Evolutionary conservation across 2,113 vertebrate species (phyloP), one percentile per base, ranked within the genome.

Genomic region (Pholis gunnellus): DNA sequence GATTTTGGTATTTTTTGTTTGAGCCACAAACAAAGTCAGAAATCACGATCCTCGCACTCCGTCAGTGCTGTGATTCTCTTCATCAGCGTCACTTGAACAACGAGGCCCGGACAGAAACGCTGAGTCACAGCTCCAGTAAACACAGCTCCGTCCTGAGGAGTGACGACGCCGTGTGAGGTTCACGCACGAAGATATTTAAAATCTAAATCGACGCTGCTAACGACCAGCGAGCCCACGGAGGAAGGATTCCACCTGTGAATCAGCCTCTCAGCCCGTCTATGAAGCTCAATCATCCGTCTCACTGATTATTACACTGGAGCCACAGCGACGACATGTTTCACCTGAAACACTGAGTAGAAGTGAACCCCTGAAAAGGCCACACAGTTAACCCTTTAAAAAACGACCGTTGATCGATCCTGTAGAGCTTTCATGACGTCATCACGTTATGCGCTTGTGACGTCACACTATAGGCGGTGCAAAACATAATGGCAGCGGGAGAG

Each of bases 81-180:
- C 79, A 65, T 79, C 59, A 29, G 44, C 38, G 36, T 42, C 64
- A 57, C 22, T 17, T 48, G 15, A 70, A 79, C 56, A 63, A 84
- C 22, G 46, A 64, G 36, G 54, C 17, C 17, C 22, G 38, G 29
- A 52, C 50, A 46, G 36, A 64, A 38, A 25, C 5, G 44, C 48
- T 29, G n/a, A 46, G n/a, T 61, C 69, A 73, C 27, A 22, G 44
- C 22, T 38, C 48, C 5, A 6, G 40, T 52, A 44, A 5, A 25
- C 34, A 36, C 18, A 50, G 29, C 76, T 3, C 22, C 54, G 18
- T 5, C 25, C 9, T 14, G 17, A 27, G 13, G 34, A 64, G 29
- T n/a, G 48, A 38, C 14, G 44, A 15, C 5, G 13, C 22, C 38
- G 59, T 25, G 14, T 34, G 34, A 31, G 29, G 2, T 2, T 3